Evolutionary conservation across 2,888 invertebrate genomes (phyloP).

Genomic region (Mesorhabditis belari): DNA sequence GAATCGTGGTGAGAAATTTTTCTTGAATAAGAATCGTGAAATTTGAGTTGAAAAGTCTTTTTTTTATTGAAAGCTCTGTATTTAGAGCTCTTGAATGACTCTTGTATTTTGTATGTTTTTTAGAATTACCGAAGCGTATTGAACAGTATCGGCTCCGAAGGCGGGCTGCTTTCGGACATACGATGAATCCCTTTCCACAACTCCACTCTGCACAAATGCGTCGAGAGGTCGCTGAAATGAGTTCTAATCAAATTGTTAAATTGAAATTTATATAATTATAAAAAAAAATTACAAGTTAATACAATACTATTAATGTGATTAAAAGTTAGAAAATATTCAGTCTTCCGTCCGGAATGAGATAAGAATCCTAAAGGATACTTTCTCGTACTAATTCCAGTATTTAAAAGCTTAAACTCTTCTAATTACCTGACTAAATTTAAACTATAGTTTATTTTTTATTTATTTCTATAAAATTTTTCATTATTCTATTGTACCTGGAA

Average conservation of each 20-base stretch:
- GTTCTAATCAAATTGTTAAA: too few species aligned
- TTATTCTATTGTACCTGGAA: slow-evolving; percentile 18
- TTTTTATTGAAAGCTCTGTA: too few species aligned
- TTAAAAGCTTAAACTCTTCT: background rate
- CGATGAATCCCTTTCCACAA: slow-evolving; percentile 9
- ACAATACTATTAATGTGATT: background rate
- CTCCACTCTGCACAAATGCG: slow-evolving; percentile 16
- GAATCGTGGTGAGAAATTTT: too few species aligned
- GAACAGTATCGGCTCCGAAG: slow-evolving; percentile 26
- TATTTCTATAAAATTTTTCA: background rate
- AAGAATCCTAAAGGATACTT: background rate
- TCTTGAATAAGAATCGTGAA: too few species aligned
- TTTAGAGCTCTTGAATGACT: too few species aligned
- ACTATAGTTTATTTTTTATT: background rate
- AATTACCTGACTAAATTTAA: background rate
- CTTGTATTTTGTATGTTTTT: too few species aligned
- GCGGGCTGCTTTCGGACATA: slow-evolving; percentile 41
- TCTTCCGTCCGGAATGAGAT: background rate
- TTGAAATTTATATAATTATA: background rate
- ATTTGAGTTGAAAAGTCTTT: too few species aligned
- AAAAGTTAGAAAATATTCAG: background rate
- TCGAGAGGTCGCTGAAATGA: slow-evolving; percentile 29
- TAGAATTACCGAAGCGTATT: slow-evolving; percentile 23
- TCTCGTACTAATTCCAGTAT: background rate
- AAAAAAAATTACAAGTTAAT: slow-evolving; percentile 1